Evolutionary conservation across 2,113 vertebrate genomes (phyloP).

Genomic region (Coracopsis vasa): DNA sequence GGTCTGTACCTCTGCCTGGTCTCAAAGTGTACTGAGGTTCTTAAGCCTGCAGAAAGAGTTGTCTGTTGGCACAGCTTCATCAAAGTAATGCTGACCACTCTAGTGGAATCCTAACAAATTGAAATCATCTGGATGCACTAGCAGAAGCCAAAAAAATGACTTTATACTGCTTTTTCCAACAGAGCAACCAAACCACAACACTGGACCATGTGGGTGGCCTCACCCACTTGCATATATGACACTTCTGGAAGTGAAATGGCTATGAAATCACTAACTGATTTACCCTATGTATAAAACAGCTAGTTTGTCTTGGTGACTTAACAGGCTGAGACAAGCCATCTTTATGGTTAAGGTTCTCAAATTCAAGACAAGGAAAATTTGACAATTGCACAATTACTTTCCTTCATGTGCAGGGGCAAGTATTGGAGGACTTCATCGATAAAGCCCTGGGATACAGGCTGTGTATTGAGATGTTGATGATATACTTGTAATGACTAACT

Average conservation of each 20-base stretch:
- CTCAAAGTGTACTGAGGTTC: background rate
- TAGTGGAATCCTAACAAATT: conserved; percentile 70
- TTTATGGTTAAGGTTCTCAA: background rate
- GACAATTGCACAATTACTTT: background rate
- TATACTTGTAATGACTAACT: background rate
- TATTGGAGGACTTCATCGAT: background rate
- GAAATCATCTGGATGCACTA: conserved; percentile 71
- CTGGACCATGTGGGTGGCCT: conserved; percentile 70
- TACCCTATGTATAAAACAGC: conserved; percentile 3
- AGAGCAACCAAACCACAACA: conserved; percentile 69
- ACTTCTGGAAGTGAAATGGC: conserved; percentile 19
- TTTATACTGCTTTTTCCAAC: conserved; percentile 64
- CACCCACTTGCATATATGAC: background rate
- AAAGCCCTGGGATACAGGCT: background rate
- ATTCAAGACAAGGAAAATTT: conserved; percentile 21
- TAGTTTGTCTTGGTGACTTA: conserved; percentile 24
- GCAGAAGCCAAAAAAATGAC: conserved; percentile 55
- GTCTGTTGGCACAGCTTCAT: conserved; percentile 58
- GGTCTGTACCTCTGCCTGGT: conserved; percentile 11
- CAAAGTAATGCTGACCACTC: conserved; percentile 66
- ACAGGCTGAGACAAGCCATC: background rate
- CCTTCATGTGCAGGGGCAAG: background rate
- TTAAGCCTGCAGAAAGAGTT: conserved; percentile 11
- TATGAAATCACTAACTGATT: conserved; percentile 47
- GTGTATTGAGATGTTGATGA: background rate